A percentile compares a stretch with the other conserved stretches of the same genome.
phyloP scores from a whole-genome alignment of 2,797 vertebrate genomes.

The Myioborus melanocephalus region DNA sequence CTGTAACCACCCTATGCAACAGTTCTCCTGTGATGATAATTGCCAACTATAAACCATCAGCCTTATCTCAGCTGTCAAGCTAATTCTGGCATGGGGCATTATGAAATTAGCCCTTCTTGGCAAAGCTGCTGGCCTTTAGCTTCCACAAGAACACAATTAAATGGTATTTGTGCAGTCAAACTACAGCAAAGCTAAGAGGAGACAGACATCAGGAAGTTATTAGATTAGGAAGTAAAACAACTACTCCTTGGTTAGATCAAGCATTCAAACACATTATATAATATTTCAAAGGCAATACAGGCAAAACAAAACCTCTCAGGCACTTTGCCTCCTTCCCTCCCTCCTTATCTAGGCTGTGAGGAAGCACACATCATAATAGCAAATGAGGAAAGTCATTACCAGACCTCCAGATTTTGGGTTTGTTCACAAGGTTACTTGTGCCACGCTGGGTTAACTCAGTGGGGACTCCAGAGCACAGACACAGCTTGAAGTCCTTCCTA shows the following conservation, averaged over 20 bases:
- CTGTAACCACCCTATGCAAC: not conserved
- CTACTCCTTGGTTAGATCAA: not conserved
- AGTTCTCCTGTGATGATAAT: not conserved
- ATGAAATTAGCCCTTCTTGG: slow-evolving; percentile 27
- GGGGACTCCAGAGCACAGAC: not conserved
- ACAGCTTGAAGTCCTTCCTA: not conserved
- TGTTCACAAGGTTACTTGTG: not conserved
- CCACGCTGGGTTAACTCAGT: not conserved
- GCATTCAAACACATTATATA: not conserved
- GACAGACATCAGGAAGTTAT: slow-evolving; percentile 15
- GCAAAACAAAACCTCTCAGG: not conserved
- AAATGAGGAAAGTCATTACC: not conserved
- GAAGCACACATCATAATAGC: not conserved
- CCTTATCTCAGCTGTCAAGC: not conserved
- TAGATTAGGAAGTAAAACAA: slow-evolving; percentile 24
- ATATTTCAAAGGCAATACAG: not conserved
- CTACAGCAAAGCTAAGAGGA: slow-evolving; percentile 16
- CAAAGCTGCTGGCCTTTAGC: not conserved
- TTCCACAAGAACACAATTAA: slow-evolving; percentile 38
- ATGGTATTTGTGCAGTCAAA: slow-evolving; percentile 14
- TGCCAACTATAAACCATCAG: not conserved
- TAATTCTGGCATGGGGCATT: not conserved
- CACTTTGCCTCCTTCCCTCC: not conserved
- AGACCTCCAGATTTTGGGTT: not conserved
- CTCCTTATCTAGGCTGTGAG: not conserved